Evolutionary conservation across 35 echinoderm and acorn worm genomes (phyloP), one percentile per base, ranked within the genome.

Genomic region (Heliocidaris tuberculata): DNA sequence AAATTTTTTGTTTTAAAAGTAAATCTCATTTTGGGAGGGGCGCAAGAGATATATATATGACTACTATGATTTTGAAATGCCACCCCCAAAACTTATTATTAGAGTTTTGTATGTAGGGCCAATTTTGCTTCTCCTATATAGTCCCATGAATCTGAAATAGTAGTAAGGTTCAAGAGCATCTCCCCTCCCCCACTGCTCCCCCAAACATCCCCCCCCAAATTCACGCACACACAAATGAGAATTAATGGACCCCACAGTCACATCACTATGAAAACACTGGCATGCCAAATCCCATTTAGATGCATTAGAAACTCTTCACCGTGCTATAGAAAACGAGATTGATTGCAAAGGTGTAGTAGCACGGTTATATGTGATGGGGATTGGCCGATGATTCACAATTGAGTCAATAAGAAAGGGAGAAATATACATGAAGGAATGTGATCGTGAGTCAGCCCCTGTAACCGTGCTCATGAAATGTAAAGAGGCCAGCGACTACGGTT

Each of bases 341-440:
- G 65, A 78, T 78, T 78, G 65, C 65, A n/a, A n/a, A 78, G 65
- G 65, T 78, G 65, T 24, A 78, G 65, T 3, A 78, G 65, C 65
- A 21, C 6, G 7, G 5, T 78, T 78, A 78, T 29, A 78, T 78
- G 65, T 78, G 65, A 78, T 19, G 7, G 65, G 65, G 65, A 78
- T 78, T 78, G 65, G 27, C 65, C 65, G 65, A 19, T 78, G 65
- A 78, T 78, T 78, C 65, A 78, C 65, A 78, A 78, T 78, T 78
- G 65, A 78, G 65, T 78, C 65, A 78, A 78, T 78, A 78, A 78
- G 21, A 78, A 78, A 78, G 65, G 65, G 24, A 78, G 65, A 19
- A 78, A 78, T 78, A n/a, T 78, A 78, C 19, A 78, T 78, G 65
- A 5, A 78, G 65, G 65, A 78, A 78, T 78, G 65, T 78, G 65